A percentile compares a stretch with the other conserved stretches of the same genome.
phyloP scores from a whole-genome alignment of 2,888 invertebrate species.

The Eueremaeus valkanovi region DNA sequence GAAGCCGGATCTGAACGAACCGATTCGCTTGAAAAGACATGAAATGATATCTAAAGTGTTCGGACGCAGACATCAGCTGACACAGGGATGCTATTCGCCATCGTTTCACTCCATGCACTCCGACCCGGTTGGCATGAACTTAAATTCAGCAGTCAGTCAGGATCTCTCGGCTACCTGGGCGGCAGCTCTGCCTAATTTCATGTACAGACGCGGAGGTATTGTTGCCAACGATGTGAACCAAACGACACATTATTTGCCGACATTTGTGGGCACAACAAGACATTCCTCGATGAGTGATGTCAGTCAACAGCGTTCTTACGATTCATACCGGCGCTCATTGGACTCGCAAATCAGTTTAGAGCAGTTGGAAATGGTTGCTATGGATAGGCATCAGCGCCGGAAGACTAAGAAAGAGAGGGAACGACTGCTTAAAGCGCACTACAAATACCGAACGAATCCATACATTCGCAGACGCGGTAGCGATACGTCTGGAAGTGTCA shows the following conservation, averaged over 20 bases:
- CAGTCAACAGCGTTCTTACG: conserved; percentile 42
- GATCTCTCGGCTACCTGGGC: conserved; percentile 89
- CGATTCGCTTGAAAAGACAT: conserved; percentile 67
- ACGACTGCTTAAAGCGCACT: conserved; percentile 37
- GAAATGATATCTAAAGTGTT: conserved; percentile 87
- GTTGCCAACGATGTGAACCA: conserved; percentile 54
- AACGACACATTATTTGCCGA: conserved; percentile 11
- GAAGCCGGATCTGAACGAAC: conserved; percentile 50
- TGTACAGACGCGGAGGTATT: conserved; percentile 76
- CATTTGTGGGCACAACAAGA: conserved; percentile 36
- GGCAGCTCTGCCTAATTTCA: conserved; percentile 78
- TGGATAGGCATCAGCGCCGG: conserved; percentile 42
- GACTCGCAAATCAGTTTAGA: conserved; percentile 45
- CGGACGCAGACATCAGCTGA: conserved; percentile 74
- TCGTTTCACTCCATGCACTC: conserved; percentile 79
- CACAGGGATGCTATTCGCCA: conserved; percentile 70
- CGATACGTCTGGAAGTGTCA: conserved; percentile 40
- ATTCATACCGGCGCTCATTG: conserved; percentile 41
- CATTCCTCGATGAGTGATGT: conserved; percentile 45
- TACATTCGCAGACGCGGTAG: conserved; percentile 44
- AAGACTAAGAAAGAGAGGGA: conserved; percentile 46
- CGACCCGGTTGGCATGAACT: conserved; percentile 71
- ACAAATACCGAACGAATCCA: conserved; percentile 41
- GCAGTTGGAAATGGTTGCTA: conserved; percentile 43
- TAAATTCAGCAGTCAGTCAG: conserved; percentile 67